phyloP scores from a whole-genome alignment of 2,888 invertebrate species.

The Anarsia innoxiella region DNA sequence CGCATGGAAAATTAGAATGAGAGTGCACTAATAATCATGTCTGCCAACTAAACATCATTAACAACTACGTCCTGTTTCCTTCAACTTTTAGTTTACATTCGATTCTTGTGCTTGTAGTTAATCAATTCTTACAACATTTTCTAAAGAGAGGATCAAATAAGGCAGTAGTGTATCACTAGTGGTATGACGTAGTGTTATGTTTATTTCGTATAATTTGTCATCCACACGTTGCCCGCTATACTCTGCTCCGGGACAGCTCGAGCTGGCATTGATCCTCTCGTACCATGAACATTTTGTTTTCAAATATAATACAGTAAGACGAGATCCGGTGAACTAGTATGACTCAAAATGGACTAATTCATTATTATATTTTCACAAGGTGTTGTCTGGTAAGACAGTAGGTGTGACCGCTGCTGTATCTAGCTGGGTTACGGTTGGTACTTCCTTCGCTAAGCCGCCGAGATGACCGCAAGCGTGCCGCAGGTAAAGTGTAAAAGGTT shows the following conservation, averaged over 20 bases:
- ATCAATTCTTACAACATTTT: slow-evolving; percentile 43
- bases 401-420: slow-evolving; percentile 68
- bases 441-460: slow-evolving; percentile 52
- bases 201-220: slow-evolving; percentile 49
- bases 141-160: slow-evolving; percentile 58
- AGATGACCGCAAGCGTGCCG: slow-evolving; percentile 49
- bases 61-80: slow-evolving; percentile 52
- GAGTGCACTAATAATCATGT: slow-evolving; percentile 50
- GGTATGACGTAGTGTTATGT: slow-evolving; percentile 54
- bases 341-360: slow-evolving; percentile 73
- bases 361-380: slow-evolving; percentile 73
- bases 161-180: slow-evolving; percentile 51
- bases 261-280: slow-evolving; percentile 58
- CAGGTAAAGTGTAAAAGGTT: slow-evolving; percentile 73
- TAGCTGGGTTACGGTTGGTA: slow-evolving; percentile 67
- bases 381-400: slow-evolving; percentile 75
- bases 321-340: slow-evolving; percentile 56
- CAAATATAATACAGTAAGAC: slow-evolving; percentile 39
- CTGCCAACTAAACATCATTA: slow-evolving; percentile 18
- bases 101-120: slow-evolving; percentile 60
- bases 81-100: slow-evolving; percentile 40
- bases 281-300: slow-evolving; percentile 47
- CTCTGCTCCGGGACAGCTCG: slow-evolving; percentile 52
- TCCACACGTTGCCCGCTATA: slow-evolving; percentile 47
- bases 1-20: slow-evolving; percentile 49